Conservation (phyloP, 1,140 invertebrate genomes). For the Nephila pilipes region DNA sequence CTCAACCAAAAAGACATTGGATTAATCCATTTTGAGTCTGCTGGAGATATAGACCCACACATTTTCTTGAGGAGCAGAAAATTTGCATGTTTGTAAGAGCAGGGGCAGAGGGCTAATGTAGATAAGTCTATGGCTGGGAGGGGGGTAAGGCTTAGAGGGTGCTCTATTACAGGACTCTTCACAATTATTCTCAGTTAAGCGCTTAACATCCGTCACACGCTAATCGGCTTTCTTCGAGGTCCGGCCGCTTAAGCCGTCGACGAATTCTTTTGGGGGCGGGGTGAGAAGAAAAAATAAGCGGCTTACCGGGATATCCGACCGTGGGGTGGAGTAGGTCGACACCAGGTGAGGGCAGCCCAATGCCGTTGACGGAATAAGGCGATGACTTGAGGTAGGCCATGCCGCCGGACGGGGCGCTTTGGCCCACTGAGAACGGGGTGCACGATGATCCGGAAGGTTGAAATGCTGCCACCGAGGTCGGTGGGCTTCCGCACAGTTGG, state of each 20-base stretch:
- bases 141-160: background rate
- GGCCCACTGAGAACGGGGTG: slow-evolving; percentile 74
- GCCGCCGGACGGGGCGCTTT: slow-evolving; percentile 78
- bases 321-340: slow-evolving; percentile 82
- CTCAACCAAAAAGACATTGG: background rate
- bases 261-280: slow-evolving; percentile 31
- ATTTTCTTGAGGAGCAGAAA: background rate
- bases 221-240: slow-evolving; percentile 77
- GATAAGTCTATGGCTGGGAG: background rate
- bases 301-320: slow-evolving; percentile 82
- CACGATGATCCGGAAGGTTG: slow-evolving; percentile 77
- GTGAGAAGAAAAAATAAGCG: slow-evolving; percentile 56
- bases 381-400: slow-evolving; percentile 81
- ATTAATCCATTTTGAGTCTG: background rate
- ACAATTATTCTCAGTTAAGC: slow-evolving; percentile 68
- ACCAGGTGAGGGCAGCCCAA: slow-evolving; percentile 81
- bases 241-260: slow-evolving; percentile 32
- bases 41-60: background rate
- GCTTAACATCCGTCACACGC: slow-evolving; percentile 56
- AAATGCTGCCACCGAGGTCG: slow-evolving; percentile 77
- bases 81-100: background rate
- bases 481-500: slow-evolving; percentile 73
- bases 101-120: background rate
- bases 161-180: slow-evolving; percentile 5
- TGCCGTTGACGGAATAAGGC: slow-evolving; percentile 82